phyloP scores from a whole-genome alignment of 2,797 vertebrate species.

The Chiloscyllium punctatum region DNA sequence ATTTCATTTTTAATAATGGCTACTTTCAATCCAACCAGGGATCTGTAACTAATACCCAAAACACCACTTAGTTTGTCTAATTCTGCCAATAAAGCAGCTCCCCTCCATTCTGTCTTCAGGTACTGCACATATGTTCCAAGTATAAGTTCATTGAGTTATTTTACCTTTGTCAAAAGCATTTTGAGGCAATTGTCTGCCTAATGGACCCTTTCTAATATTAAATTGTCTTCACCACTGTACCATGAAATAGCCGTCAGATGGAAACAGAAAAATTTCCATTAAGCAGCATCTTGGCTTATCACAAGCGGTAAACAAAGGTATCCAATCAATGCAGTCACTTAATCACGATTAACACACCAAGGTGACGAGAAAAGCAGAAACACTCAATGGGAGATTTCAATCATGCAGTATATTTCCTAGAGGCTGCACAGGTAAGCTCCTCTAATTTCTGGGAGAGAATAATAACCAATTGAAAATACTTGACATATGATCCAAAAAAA shows the following conservation, averaged over 20 bases:
- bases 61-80: not conserved
- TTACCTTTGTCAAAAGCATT: not conserved
- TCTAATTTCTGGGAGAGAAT: not conserved
- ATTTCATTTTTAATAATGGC: constrained; percentile 14
- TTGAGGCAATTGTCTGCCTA: not conserved
- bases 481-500: not conserved
- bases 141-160: not conserved
- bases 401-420: not conserved
- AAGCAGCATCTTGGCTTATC: not conserved
- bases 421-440: not conserved
- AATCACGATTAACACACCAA: not conserved
- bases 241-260: not conserved
- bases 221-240: not conserved
- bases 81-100: not conserved
- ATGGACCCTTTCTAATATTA: not conserved
- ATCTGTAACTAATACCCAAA: not conserved
- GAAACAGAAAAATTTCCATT: not conserved
- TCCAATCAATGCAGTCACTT: not conserved
- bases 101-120: not conserved
- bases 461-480: not conserved
- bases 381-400: not conserved
- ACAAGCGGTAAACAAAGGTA: not conserved
- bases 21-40: not conserved
- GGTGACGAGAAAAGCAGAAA: not conserved
- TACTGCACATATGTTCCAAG: not conserved